Evolutionary conservation across 2,888 invertebrate species (phyloP).

Genomic region (Glyphotaelius pellucidus): DNA sequence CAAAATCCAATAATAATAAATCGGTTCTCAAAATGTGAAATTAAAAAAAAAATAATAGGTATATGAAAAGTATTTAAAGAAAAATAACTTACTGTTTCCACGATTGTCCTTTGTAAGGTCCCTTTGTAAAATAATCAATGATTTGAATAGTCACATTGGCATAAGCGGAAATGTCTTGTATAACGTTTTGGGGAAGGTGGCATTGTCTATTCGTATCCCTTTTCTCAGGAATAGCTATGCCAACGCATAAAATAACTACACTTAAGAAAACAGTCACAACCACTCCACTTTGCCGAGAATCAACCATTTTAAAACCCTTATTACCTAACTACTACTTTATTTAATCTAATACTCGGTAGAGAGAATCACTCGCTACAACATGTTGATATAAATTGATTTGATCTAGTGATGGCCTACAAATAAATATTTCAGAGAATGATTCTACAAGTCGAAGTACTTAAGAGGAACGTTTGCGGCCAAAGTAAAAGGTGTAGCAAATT

Average conservation of each 20-base stretch:
- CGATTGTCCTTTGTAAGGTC: constrained; percentile 59
- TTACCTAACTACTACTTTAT: neutral
- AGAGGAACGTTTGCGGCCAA: no score
- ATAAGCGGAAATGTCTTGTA: constrained; percentile 58
- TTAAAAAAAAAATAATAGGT: no score
- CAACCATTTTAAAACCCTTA: neutral
- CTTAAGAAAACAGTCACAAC: neutral
- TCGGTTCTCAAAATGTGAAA: neutral
- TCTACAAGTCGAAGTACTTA: no score
- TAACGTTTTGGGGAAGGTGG: constrained; percentile 52
- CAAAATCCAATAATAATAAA: neutral
- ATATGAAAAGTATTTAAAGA: no score
- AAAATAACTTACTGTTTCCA: constrained; percentile 50
- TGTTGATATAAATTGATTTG: neutral
- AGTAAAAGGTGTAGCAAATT: no score
- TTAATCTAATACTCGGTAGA: neutral
- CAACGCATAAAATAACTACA: neutral
- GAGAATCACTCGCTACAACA: neutral
- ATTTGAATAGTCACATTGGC: constrained; percentile 53
- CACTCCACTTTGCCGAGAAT: neutral
- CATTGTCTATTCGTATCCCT: constrained; percentile 43
- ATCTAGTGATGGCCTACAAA: neutral
- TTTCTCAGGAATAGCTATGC: neutral
- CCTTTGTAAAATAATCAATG: constrained; percentile 57
- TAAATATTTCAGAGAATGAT: neutral